Base-by-base conservation (phyloP, 2,797 vertebrate genomes). In the Characodon lateralis region DNA sequence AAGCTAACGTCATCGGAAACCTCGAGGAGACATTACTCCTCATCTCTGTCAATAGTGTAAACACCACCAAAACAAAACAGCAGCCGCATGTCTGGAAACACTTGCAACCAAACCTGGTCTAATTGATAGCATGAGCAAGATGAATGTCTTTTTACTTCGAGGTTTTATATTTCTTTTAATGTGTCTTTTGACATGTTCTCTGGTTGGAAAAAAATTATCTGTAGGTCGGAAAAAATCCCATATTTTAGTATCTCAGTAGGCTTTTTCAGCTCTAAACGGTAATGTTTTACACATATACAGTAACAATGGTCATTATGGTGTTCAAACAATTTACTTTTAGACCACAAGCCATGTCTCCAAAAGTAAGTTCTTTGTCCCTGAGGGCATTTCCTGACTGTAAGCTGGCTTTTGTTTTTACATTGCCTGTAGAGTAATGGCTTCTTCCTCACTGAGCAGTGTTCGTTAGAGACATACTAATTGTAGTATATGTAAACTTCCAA, bases 1-100 rank as follows among this genome's bases (percentile, higher is more conserved):
- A 46, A 69, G 66, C 41, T 16, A 69, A 43, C 24, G 66, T 69
- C 66, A 69, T 69, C 12, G 41, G 66, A 69, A 69, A 46, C 66
- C 41, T 69, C 66, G 5, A 43, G 66, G n/a, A 46, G 13, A 69
- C 41, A 69, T 69, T 28, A 69, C 66, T 69, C 43, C 43, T 46
- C 41, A n/a, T 46, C n/a, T 69, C 43, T 46, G 43, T 24, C 66
- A 46, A 46, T n/a, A 26, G 66, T 69, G 66, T 46, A 43, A 16
- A 46, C n/a, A 69, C 66, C 48, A 26, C 46, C 41, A 69, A 46
- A 48, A 26, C 41, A 69, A 48, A 68, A n/a, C 20, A 24, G 24
- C 66, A 48, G 41, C 66, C 66, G 26, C 66, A 18, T 69, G 66
- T 69, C 66, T 69, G 66, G 22, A 69, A 46, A 22, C 6, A 46